Evolutionary conservation across 2,888 invertebrate genomes (phyloP).

Genomic region (Dynastes hyllus): DNA sequence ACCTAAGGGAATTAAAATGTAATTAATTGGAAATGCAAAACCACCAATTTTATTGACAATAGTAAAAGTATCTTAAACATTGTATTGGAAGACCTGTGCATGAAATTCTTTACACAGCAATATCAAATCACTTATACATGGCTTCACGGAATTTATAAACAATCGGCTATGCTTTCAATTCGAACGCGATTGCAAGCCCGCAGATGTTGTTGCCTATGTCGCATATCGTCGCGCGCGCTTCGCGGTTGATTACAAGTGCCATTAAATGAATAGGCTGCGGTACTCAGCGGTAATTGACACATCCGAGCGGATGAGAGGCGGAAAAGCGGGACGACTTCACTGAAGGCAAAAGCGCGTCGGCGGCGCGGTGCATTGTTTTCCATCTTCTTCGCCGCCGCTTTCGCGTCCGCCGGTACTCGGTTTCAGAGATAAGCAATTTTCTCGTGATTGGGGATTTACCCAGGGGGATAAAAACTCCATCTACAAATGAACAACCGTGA

Average conservation of each 20-base stretch:
- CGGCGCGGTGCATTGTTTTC: slow-evolving; percentile 62
- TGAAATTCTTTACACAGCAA: too few relatives aligned
- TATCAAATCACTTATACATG: neutral
- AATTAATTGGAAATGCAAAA: too few relatives aligned
- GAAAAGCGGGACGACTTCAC: slow-evolving; percentile 51
- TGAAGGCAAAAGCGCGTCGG: slow-evolving; percentile 55
- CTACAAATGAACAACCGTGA: slow-evolving; percentile 83
- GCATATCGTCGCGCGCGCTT: slow-evolving; percentile 12
- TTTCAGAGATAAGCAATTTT: slow-evolving; percentile 78
- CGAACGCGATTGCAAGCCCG: neutral
- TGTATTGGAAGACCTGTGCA: too few relatives aligned
- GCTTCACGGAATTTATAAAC: neutral
- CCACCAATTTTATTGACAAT: too few relatives aligned
- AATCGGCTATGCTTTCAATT: slow-evolving; percentile 6
- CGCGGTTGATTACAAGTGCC: slow-evolving; percentile 65
- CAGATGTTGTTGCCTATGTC: neutral
- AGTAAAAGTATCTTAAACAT: too few relatives aligned
- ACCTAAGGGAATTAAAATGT: too few relatives aligned
- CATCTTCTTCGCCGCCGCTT: slow-evolving; percentile 52
- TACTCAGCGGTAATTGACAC: slow-evolving; percentile 67
- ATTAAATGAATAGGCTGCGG: slow-evolving; percentile 64
- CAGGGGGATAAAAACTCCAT: slow-evolving; percentile 80
- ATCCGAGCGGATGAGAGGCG: slow-evolving; percentile 69
- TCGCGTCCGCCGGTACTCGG: slow-evolving; percentile 61
- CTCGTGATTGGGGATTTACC: slow-evolving; percentile 80